Evolutionary conservation across 2,888 invertebrate genomes (phyloP).

Genomic region (Bombyx huttoni): DNA sequence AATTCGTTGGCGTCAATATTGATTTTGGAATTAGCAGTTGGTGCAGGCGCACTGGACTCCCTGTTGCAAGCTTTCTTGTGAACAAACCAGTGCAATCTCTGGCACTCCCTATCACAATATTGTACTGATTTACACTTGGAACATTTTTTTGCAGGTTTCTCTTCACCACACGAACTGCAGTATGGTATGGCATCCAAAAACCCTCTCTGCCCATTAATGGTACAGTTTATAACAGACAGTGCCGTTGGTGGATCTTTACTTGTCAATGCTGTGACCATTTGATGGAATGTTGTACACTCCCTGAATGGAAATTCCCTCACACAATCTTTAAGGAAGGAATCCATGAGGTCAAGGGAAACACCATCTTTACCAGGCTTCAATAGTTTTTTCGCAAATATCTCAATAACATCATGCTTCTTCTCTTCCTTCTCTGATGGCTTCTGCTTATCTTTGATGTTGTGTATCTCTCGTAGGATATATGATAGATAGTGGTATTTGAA

Average conservation of each 20-base stretch:
- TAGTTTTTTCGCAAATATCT: constrained; percentile 81
- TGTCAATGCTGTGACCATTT: constrained; percentile 84
- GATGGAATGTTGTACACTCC: constrained; percentile 91
- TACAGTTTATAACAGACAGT: constrained; percentile 80
- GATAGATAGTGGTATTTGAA: constrained; percentile 90
- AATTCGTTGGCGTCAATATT: constrained; percentile 60
- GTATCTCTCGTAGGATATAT: constrained; percentile 80
- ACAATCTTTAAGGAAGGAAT: constrained; percentile 85
- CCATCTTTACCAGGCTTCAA: constrained; percentile 83
- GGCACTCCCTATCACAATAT: constrained; percentile 96
- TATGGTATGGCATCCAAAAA: constrained; percentile 78
- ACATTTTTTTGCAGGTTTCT: constrained; percentile 93
- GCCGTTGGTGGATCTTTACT: constrained; percentile 82
- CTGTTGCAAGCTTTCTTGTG: constrained; percentile 89
- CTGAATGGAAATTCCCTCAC: constrained; percentile 92
- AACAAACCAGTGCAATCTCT: constrained; percentile 92
- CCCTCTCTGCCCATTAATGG: constrained; percentile 90
- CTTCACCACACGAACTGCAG: constrained; percentile 91
- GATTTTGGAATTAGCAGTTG: constrained; percentile 27
- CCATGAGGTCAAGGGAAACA: constrained; percentile 75
- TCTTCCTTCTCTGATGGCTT: constrained; percentile 68
- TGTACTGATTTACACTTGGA: constrained; percentile 93
- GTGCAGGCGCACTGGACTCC: constrained; percentile 56
- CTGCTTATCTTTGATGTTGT: constrained; percentile 78
- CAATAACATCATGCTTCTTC: constrained; percentile 78